These are phyloP conservation scores for Trichogramma evanescens DNA, from an alignment of 2,888 invertebrate genomes.

Conservation along the genomic window DNA sequence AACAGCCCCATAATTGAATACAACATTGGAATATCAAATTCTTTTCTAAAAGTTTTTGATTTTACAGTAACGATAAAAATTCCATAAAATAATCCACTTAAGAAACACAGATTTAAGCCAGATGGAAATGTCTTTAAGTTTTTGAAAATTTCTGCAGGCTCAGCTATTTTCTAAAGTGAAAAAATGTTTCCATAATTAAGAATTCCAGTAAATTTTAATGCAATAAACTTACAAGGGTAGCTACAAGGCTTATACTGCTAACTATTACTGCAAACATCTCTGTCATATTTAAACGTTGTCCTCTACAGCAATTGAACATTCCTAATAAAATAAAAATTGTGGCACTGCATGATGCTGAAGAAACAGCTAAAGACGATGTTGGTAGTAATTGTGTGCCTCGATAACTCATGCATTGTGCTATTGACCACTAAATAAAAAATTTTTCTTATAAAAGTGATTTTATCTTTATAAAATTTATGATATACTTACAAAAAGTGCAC, in stretches of 20 bases:
- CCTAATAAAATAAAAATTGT: too few species aligned
- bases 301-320: too few species aligned
- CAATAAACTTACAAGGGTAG: not conserved
- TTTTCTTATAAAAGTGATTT: not conserved
- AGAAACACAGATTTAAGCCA: conserved; percentile 73
- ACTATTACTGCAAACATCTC: conserved; percentile 38
- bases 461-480: not conserved
- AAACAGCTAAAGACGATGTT: too few species aligned
- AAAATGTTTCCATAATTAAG: conserved; percentile 21
- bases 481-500: conserved; percentile 71
- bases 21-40: conserved; percentile 90
- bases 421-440: too few species aligned
- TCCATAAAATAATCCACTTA: conserved; percentile 85
- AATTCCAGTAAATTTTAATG: not conserved
- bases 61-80: conserved; percentile 82
- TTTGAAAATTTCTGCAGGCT: conserved; percentile 63
- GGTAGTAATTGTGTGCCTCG: too few species aligned
- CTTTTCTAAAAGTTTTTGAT: conserved; percentile 82
- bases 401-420: too few species aligned
- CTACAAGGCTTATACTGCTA: conserved; percentile 73
- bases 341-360: too few species aligned
- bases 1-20: conserved; percentile 94
- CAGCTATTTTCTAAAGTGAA: conserved; percentile 62
- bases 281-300: too few species aligned
- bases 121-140: conserved; percentile 63